Conservation (phyloP, 2,888 invertebrate genomes). For the Eupithecia centaureata region DNA sequence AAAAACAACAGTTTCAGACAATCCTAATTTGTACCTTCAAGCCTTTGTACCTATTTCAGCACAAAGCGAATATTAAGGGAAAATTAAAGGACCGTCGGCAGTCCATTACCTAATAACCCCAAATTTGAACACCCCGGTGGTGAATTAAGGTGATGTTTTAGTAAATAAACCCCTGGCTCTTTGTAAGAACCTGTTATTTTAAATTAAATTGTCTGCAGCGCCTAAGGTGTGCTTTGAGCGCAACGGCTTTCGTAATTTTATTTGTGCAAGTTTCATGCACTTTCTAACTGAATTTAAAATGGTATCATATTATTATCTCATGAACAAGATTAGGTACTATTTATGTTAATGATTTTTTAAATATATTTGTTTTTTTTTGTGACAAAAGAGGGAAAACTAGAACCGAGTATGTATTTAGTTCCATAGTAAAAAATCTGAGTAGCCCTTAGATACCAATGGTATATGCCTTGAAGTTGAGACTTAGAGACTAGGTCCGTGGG, state of each 20-base stretch:
- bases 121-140: slow-evolving; percentile 71
- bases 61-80: slow-evolving; percentile 38
- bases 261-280: slow-evolving; percentile 15
- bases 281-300: not conserved
- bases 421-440: not conserved
- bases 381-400: not conserved
- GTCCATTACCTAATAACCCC: slow-evolving; percentile 77
- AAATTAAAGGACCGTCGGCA: slow-evolving; percentile 53
- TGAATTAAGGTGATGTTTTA: slow-evolving; percentile 74
- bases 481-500: no score
- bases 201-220: slow-evolving; percentile 38
- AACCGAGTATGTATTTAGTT: not conserved
- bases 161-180: slow-evolving; percentile 72
- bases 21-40: slow-evolving; percentile 13
- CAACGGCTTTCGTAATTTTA: slow-evolving; percentile 30
- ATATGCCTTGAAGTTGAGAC: no score
- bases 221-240: slow-evolving; percentile 24
- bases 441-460: no score
- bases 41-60: slow-evolving; percentile 34
- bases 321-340: not conserved
- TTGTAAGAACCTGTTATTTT: slow-evolving; percentile 58
- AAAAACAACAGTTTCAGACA: slow-evolving; percentile 8
- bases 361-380: not conserved
- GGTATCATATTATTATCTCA: no score
- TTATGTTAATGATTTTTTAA: no score